A percentile compares a stretch with the other conserved stretches of the same genome.
Conservation (phyloP, 2,888 invertebrate species). For the Microctonus aethiopoides region DNA sequence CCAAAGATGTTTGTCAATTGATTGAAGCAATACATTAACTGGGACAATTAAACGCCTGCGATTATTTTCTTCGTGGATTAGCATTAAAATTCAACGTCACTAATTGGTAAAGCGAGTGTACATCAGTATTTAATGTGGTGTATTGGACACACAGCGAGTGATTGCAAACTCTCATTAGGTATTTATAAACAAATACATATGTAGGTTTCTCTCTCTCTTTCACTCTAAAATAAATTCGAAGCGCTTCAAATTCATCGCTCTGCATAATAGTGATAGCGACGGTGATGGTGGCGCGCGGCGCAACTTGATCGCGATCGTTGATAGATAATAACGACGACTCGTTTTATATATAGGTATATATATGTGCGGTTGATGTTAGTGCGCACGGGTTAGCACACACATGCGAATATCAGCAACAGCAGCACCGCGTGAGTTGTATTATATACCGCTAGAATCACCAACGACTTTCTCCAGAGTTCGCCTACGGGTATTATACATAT, state of each 20-base stretch:
- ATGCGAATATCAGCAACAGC: slow-evolving; percentile 16
- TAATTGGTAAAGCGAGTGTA: slow-evolving; percentile 13
- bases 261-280: slow-evolving; percentile 18
- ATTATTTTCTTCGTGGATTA: background rate
- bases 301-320: slow-evolving; percentile 49
- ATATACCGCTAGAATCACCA: slow-evolving; percentile 38
- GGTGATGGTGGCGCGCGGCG: slow-evolving; percentile 2
- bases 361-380: background rate
- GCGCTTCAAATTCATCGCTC: slow-evolving; percentile 10
- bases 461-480: slow-evolving; percentile 48
- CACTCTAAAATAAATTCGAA: background rate
- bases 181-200: background rate
- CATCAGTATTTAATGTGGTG: too few relatives aligned
- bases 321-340: slow-evolving; percentile 46
- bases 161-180: background rate
- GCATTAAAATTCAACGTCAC: background rate
- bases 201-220: background rate
- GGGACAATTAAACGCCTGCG: background rate
- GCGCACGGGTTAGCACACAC: slow-evolving; percentile 1
- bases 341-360: slow-evolving; percentile 29
- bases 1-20: background rate
- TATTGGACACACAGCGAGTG: too few relatives aligned
- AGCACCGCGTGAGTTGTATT: slow-evolving; percentile 20
- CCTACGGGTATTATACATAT: slow-evolving; percentile 19
- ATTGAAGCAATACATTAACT: background rate